phyloP scores from a whole-genome alignment of 2,113 vertebrate genomes.

The Tragelaphus scriptus region DNA sequence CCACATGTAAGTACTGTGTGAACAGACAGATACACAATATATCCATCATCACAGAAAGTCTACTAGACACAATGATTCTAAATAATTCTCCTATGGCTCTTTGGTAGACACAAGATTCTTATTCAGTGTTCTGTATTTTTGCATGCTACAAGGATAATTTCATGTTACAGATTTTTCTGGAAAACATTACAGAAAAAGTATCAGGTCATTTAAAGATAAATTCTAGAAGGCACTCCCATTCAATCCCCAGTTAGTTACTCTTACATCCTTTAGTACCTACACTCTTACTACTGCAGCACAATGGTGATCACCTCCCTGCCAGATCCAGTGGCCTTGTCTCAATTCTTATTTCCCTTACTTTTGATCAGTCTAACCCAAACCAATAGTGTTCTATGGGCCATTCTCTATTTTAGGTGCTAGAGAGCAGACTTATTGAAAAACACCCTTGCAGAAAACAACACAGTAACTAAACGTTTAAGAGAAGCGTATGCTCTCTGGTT shows the following conservation, averaged over 20 bases:
- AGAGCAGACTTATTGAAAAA: background rate
- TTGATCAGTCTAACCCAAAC: background rate
- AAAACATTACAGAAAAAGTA: background rate
- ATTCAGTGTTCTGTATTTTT: background rate
- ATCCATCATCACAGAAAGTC: background rate
- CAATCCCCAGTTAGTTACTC: background rate
- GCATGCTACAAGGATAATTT: background rate
- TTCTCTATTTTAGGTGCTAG: background rate
- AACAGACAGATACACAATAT: background rate
- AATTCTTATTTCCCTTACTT: background rate
- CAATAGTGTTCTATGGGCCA: background rate
- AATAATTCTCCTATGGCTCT: background rate
- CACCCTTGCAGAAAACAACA: background rate
- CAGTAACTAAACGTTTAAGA: background rate
- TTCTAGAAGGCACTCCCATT: background rate
- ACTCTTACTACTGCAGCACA: background rate
- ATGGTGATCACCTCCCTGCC: background rate
- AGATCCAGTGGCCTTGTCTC: background rate
- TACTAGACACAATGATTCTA: background rate
- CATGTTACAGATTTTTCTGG: background rate
- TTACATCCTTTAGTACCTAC: background rate
- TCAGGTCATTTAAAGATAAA: background rate
- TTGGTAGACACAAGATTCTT: background rate
- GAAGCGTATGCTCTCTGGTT: background rate
- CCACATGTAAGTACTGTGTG: background rate